These are phyloP conservation scores for Carcharodon carcharias DNA, from an alignment of 2,797 vertebrate genomes.

Conservation along the genomic window DNA sequence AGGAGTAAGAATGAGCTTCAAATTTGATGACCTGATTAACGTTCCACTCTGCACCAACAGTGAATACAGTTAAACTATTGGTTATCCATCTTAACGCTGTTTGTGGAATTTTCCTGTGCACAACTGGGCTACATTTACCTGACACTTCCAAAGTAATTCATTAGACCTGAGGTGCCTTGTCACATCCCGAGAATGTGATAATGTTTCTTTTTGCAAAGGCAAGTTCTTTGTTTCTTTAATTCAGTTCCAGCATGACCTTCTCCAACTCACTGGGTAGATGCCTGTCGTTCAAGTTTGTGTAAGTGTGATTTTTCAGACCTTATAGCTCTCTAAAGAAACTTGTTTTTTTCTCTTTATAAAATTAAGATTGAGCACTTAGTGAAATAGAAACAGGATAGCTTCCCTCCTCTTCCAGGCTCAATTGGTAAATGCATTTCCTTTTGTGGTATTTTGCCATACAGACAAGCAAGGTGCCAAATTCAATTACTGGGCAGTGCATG, in stretches of 20 bases:
- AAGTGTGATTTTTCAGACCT: constrained; percentile 1
- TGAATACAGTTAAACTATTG: neutral
- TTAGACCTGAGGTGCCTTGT: neutral
- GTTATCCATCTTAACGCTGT: neutral
- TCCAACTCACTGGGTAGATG: neutral
- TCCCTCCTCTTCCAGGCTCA: neutral
- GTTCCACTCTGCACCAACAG: neutral
- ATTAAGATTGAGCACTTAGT: neutral
- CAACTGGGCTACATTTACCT: neutral
- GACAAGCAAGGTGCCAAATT: neutral
- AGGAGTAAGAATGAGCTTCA: neutral
- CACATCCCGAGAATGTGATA: neutral
- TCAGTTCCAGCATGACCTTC: neutral
- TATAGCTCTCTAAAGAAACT: neutral
- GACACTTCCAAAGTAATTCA: neutral
- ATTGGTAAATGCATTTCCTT: neutral
- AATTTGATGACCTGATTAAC: too few species aligned
- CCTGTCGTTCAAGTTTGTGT: neutral
- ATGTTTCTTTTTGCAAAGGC: neutral
- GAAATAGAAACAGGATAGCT: neutral
- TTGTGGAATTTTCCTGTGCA: neutral
- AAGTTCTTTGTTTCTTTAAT: neutral
- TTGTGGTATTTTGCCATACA: neutral
- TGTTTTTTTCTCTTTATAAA: neutral
- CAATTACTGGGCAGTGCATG: neutral